phyloP scores from a whole-genome alignment of 2,797 vertebrate species.

The Triplophysa yarkandensis region DNA sequence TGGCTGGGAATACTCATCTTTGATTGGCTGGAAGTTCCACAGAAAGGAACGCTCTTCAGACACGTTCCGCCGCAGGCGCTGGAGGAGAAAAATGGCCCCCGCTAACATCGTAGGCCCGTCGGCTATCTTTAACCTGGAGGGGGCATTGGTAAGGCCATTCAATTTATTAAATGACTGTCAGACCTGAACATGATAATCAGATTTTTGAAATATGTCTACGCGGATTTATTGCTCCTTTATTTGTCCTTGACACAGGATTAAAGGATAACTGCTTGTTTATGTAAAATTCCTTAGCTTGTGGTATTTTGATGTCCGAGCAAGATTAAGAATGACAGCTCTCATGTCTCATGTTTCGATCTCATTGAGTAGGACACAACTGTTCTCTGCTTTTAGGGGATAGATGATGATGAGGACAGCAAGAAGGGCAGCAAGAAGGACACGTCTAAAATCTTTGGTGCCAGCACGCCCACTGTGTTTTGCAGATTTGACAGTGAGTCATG shows the following conservation, averaged over 20 bases:
- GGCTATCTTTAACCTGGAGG: slow-evolving; percentile 87
- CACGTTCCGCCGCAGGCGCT: slow-evolving; percentile 82
- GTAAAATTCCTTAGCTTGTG: neutral
- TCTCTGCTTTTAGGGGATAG: slow-evolving; percentile 80
- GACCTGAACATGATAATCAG: neutral
- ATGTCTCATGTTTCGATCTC: neutral
- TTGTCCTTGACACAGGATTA: slow-evolving; percentile 6
- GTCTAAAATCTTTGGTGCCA: slow-evolving; percentile 87
- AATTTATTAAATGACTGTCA: slow-evolving; percentile 7
- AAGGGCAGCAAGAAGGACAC: slow-evolving; percentile 79
- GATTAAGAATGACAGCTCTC: neutral
- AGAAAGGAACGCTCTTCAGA: slow-evolving; percentile 82
- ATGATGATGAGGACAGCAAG: slow-evolving; percentile 75
- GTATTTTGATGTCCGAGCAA: neutral
- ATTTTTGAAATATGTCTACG: neutral
- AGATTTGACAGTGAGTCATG: slow-evolving; percentile 85
- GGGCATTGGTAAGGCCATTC: slow-evolving; percentile 78
- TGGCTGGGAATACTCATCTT: slow-evolving; percentile 86
- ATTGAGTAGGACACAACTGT: neutral
- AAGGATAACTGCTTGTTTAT: neutral
- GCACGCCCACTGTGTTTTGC: slow-evolving; percentile 94
- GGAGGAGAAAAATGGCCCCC: slow-evolving; percentile 86
- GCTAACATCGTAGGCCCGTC: slow-evolving; percentile 79
- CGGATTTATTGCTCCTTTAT: slow-evolving; percentile 1
- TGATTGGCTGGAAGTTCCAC: slow-evolving; percentile 90